A percentile compares a stretch with the other conserved stretches of the same genome.
phyloP scores from a whole-genome alignment of 2,113 vertebrate species.

The Pseudorasbora parva region DNA sequence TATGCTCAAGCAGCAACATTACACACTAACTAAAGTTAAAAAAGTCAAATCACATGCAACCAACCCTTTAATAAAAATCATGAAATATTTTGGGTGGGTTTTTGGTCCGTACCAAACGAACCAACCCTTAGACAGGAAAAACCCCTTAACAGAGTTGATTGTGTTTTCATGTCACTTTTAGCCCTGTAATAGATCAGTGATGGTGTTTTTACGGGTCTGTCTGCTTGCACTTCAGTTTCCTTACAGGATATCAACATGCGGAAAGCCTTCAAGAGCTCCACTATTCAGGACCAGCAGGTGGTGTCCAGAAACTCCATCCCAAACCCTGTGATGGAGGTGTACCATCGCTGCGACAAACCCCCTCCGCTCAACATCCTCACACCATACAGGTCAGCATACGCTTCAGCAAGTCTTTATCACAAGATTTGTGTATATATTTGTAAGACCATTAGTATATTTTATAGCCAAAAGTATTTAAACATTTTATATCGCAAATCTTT shows the following conservation, averaged over 20 bases:
- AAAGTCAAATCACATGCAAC: no score
- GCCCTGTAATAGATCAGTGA: neutral
- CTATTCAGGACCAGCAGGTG: constrained; percentile 88
- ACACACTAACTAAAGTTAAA: no score
- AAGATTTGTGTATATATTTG: no score
- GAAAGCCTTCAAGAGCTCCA: constrained; percentile 88
- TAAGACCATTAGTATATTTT: no score
- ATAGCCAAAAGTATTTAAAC: no score
- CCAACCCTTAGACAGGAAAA: no score
- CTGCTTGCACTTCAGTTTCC: constrained; percentile 71
- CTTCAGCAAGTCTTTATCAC: neutral
- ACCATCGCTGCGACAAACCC: constrained; percentile 85
- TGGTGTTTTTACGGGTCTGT: neutral
- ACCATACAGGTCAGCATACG: constrained; percentile 76
- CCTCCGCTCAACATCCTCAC: constrained; percentile 88
- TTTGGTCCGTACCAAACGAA: no score
- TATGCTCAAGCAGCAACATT: no score
- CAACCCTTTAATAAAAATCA: no score
- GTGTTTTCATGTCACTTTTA: neutral
- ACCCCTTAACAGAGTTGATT: no score
- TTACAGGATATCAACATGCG: constrained; percentile 91
- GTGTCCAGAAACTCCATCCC: constrained; percentile 87
- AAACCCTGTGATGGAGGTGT: constrained; percentile 87
- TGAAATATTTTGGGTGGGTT: no score
- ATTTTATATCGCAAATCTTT: no score